Evolutionary conservation across 2,113 vertebrate species (phyloP).

Genomic region (Corydoras sp.): DNA sequence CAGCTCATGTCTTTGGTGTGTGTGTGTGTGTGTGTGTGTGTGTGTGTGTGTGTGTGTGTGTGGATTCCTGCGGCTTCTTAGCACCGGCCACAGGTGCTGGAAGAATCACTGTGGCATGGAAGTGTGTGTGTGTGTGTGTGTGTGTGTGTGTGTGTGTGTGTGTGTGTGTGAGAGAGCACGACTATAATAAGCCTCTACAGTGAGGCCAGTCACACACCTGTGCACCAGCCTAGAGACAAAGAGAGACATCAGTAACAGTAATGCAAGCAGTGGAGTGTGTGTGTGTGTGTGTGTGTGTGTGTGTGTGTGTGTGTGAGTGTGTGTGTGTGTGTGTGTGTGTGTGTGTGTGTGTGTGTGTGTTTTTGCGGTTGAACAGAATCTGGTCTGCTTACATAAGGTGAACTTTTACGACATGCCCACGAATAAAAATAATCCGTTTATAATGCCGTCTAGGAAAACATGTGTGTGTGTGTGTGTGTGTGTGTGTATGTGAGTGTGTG

Average conservation of each 20-base stretch:
- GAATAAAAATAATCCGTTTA: neutral
- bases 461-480: slow-evolving; percentile 7
- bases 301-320: slow-evolving; percentile 29
- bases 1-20: neutral
- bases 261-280: slow-evolving; percentile 18
- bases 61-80: slow-evolving; percentile 20
- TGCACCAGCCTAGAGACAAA: slow-evolving; percentile 32
- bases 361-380: neutral
- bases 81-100: slow-evolving; percentile 44
- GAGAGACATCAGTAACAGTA: slow-evolving; percentile 30
- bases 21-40: no score
- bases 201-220: slow-evolving; percentile 41
- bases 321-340: slow-evolving; percentile 22
- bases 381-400: slow-evolving; percentile 11
- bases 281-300: slow-evolving; percentile 14
- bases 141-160: slow-evolving; percentile 7
- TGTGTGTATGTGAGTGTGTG: no score
- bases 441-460: no score
- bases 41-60: no score
- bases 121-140: slow-evolving; percentile 14
- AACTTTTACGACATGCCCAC: slow-evolving; percentile 14
- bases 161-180: neutral
- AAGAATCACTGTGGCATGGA: slow-evolving; percentile 6
- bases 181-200: slow-evolving; percentile 41
- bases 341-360: no score